Percentiles rank a stretch among this genome's conserved stretches.
Conservation (phyloP, 35 echinoderm and acorn worm genomes). For the Heliocidaris tuberculata region DNA sequence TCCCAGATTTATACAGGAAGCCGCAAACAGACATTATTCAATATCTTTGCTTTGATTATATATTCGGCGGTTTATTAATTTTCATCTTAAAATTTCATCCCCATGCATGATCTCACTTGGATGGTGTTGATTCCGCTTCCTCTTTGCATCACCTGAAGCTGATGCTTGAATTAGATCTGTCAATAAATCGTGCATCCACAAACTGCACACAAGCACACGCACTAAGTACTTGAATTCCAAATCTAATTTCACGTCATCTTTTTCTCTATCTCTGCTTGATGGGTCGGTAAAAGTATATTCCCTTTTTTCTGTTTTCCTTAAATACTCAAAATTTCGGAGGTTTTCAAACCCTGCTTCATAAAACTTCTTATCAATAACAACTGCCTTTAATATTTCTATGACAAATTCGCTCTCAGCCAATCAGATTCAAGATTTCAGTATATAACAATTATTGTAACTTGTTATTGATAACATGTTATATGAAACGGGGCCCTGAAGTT, state of each 20-base stretch:
- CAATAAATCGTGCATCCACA: neutral
- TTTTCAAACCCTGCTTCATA: no score
- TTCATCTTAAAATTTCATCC: neutral
- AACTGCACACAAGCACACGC: neutral
- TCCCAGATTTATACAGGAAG: neutral
- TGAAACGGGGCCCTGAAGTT: no score
- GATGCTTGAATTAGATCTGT: neutral
- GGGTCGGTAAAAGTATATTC: neutral
- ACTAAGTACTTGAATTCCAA: neutral
- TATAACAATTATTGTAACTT: no score
- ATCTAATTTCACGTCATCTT: neutral
- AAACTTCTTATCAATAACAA: no score
- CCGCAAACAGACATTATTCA: neutral
- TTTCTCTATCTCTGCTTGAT: neutral
- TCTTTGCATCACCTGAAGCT: neutral
- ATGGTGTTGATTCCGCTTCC: neutral
- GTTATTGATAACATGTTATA: no score
- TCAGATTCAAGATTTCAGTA: no score
- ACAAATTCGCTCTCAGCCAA: no score
- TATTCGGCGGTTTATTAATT: neutral
- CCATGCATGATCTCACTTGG: neutral
- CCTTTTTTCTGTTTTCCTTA: neutral
- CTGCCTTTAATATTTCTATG: no score
- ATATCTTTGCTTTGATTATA: neutral
- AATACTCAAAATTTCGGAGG: no score